Percentiles rank a stretch among this genome's conserved stretches.
Evolutionary conservation across 1,140 invertebrate species (phyloP).

Genomic region (Druon quercuslanigerum): DNA sequence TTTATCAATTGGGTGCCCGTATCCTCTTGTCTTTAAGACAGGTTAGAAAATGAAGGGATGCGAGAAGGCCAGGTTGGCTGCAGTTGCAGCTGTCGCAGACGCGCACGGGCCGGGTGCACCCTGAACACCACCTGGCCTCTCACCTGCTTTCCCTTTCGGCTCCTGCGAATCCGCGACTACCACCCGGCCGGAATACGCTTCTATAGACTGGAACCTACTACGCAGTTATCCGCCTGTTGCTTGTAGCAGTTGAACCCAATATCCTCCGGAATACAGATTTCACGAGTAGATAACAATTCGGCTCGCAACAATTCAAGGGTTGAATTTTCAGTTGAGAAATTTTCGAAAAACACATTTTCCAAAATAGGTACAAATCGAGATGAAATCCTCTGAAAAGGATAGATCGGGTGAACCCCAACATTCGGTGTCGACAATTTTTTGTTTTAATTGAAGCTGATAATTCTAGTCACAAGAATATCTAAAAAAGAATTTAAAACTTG

Average conservation of each 20-base stretch:
- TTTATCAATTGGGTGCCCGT: slow-evolving; percentile 19
- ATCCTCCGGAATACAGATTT: slow-evolving; percentile 36
- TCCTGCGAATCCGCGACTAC: slow-evolving; percentile 49
- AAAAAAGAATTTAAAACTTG: no score
- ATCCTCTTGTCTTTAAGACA: slow-evolving; percentile 25
- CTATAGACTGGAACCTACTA: slow-evolving; percentile 29
- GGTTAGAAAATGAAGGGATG: slow-evolving; percentile 47
- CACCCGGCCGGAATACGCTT: slow-evolving; percentile 57
- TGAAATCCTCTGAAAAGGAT: no score
- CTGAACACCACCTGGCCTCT: slow-evolving; percentile 58
- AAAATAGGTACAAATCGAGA: no score
- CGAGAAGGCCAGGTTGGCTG: slow-evolving; percentile 45
- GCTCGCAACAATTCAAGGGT: background rate
- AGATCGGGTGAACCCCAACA: no score
- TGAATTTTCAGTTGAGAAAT: no score
- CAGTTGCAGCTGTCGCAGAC: slow-evolving; percentile 64
- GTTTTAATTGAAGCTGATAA: no score
- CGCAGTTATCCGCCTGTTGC: slow-evolving; percentile 31
- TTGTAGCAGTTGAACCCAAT: slow-evolving; percentile 34
- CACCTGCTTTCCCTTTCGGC: slow-evolving; percentile 65
- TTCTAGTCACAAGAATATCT: no score
- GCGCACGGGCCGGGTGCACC: slow-evolving; percentile 64
- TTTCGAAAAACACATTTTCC: no score
- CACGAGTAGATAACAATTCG: background rate
- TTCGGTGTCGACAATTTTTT: no score